Conservation (phyloP, 2,797 vertebrate genomes). For the Pseudomugil tenellus region DNA sequence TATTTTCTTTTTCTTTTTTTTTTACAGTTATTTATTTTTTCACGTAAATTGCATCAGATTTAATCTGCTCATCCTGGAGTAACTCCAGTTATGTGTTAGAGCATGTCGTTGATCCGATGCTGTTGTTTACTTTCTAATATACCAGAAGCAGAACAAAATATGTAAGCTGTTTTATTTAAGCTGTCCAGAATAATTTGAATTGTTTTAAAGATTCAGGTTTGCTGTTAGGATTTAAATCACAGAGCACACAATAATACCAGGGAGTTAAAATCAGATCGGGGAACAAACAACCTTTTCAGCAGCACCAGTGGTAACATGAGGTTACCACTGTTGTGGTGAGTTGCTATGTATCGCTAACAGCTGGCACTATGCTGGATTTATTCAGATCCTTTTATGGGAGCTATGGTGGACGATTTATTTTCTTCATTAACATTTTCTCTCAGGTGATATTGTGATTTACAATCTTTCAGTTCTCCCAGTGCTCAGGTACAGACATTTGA, state of each 20-base stretch:
- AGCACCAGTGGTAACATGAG: neutral
- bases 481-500: neutral
- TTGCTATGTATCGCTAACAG: neutral
- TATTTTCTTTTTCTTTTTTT: neutral
- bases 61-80: neutral
- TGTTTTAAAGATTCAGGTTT: neutral
- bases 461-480: neutral
- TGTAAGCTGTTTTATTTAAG: neutral
- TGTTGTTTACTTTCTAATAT: neutral
- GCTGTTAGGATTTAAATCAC: neutral
- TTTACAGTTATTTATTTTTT: neutral
- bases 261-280: neutral
- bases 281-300: neutral
- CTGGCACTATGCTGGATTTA: neutral
- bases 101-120: neutral
- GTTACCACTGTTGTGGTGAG: neutral
- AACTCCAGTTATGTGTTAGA: neutral
- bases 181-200: neutral
- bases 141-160: slow-evolving; percentile 1
- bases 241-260: neutral
- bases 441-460: neutral
- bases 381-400: neutral
- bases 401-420: neutral
- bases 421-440: slow-evolving; percentile 2
- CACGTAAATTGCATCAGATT: neutral